Base-by-base conservation (phyloP, 2,888 invertebrate genomes). In the Psylliodes chrysocephalus region DNA sequence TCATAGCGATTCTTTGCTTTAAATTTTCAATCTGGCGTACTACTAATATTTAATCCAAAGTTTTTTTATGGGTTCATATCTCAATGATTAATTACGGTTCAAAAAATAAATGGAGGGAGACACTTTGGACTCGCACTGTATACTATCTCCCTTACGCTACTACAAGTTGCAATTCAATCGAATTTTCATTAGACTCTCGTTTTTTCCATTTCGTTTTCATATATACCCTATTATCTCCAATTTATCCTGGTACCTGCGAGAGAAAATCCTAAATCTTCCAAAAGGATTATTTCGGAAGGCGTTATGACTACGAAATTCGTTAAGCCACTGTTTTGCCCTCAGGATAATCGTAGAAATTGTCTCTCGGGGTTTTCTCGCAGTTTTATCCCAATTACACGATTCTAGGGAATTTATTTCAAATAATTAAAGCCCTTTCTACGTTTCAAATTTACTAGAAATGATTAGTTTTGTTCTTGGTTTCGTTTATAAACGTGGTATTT, bases 281-380 rank as follows among this genome's bases (percentile, higher is more conserved):
- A 3, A n/a, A n/a, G n/a, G 25, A 25, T 7, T 25, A 25, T 7
- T 7, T 25, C 7, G 4, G 3, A 5, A 7, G 25, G 25, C 19
- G 5, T 22, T 47, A 47, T 22, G 19, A 18, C 47, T 25, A 47
- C 8, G 25, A 10, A 22, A 18, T 47, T 25, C 46, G 46, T 22
- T 47, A 28, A 49, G 49, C 49, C 12, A 8, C 5, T 28, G 28
- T 22, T 14, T 49, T 47, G 12, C 49, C 49, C 30, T 30, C 12
- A 49, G 28, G 49, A 49, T 49, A 49, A 49, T 49, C 28, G n/a
- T 30, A 18, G 49, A 7, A 18, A 49, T 49, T 49, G 49, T 30
- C 49, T 28, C 14, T 14, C 8, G 17, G 49, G 49, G 28, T 49
- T 49, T 49, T 7, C 49, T 49, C 28, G 6, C 25, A 49, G 49